phyloP scores from a whole-genome alignment of 2,888 invertebrate species.

The Furcula furcula region DNA sequence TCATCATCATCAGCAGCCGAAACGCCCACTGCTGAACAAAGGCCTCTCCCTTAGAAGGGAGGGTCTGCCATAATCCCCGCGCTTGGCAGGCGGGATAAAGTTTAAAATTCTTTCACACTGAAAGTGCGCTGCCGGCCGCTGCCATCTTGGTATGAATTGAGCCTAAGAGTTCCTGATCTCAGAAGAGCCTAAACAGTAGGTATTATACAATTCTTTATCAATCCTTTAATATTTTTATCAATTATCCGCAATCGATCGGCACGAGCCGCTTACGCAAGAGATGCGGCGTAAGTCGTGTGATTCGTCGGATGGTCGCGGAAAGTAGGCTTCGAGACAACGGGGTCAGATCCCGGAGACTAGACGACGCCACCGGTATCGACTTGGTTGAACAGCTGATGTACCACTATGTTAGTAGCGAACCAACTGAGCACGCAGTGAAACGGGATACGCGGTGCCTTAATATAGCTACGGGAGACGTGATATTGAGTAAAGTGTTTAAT shows the following conservation, averaged over 20 bases:
- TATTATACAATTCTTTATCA: background rate
- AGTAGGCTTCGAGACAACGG: constrained; percentile 60
- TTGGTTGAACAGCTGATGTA: constrained; percentile 66
- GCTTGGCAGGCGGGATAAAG: too few relatives aligned
- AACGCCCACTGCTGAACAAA: too few relatives aligned
- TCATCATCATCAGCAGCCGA: too few relatives aligned
- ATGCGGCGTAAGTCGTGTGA: constrained; percentile 14
- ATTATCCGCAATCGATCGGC: background rate
- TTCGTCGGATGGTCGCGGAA: constrained; percentile 19
- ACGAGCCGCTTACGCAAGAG: constrained; percentile 8
- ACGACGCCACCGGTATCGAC: constrained; percentile 75
- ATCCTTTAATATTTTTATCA: background rate
- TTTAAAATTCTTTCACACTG: too few relatives aligned
- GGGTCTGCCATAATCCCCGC: too few relatives aligned
- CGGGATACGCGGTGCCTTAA: background rate
- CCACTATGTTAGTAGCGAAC: constrained; percentile 56
- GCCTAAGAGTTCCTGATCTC: too few relatives aligned
- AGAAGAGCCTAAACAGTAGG: too few relatives aligned
- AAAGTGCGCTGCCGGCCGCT: too few relatives aligned
- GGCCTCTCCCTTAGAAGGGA: too few relatives aligned
- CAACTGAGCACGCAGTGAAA: constrained; percentile 8
- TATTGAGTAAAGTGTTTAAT: too few relatives aligned
- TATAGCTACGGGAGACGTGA: background rate
- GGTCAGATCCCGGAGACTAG: constrained; percentile 70
- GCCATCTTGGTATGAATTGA: too few relatives aligned